phyloP scores from a whole-genome alignment of 2,888 invertebrate species.

The Lissonota sp. region DNA sequence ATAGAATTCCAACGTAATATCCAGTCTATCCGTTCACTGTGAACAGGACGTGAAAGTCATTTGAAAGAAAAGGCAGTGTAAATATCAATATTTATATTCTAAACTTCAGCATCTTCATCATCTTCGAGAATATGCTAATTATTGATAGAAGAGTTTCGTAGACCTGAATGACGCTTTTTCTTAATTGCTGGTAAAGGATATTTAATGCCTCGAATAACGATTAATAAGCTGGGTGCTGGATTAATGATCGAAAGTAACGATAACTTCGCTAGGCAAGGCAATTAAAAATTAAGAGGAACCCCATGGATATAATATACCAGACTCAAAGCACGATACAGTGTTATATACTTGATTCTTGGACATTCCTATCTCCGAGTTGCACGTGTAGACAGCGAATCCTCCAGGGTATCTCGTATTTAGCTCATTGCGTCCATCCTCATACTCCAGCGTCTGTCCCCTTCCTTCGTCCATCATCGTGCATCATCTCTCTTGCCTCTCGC shows the following conservation, averaged over 20 bases:
- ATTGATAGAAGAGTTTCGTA: no score
- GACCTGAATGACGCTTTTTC: no score
- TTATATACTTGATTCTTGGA: not conserved
- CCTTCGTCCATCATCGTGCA: constrained; percentile 16
- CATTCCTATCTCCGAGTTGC: not conserved
- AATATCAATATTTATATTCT: no score
- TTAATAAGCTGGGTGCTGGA: no score
- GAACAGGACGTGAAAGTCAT: no score
- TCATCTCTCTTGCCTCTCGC: constrained; percentile 25
- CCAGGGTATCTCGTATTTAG: constrained; percentile 7
- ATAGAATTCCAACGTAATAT: no score
- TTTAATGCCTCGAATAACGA: not conserved
- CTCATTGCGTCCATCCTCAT: constrained; percentile 35
- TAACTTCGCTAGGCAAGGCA: not conserved
- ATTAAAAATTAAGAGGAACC: not conserved
- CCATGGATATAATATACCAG: no score
- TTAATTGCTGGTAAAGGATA: not conserved
- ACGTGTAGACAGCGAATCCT: not conserved
- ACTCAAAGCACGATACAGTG: not conserved
- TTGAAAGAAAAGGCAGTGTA: no score
- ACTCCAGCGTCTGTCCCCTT: not conserved
- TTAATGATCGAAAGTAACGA: not conserved
- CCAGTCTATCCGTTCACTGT: no score
- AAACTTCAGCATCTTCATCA: no score
- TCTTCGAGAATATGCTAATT: no score